These are phyloP conservation scores for Phataginus tricuspis DNA, from an alignment of 2,797 vertebrate species.

Conservation along the genomic window DNA sequence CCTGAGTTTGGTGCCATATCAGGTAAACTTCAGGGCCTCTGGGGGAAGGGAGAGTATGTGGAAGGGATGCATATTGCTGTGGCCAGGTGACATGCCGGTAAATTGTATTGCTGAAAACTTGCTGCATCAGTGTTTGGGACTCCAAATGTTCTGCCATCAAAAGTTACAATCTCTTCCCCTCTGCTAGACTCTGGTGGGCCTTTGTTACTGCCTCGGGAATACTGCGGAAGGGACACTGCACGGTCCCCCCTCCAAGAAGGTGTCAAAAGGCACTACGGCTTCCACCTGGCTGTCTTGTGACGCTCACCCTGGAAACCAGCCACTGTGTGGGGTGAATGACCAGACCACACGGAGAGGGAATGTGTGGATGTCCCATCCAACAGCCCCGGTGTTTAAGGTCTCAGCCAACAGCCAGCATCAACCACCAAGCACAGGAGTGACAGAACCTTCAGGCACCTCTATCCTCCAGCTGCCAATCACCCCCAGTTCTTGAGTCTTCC, in stretches of 20 bases:
- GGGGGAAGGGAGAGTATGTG: neutral
- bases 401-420: neutral
- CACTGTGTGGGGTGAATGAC: neutral
- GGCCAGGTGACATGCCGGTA: neutral
- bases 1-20: neutral
- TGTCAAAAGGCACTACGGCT: neutral
- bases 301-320: neutral
- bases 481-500: neutral
- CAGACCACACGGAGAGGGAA: neutral
- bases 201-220: neutral
- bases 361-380: neutral
- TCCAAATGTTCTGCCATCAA: neutral
- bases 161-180: neutral
- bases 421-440: neutral
- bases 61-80: neutral
- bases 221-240: neutral
- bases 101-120: neutral
- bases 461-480: neutral
- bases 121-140: neutral
- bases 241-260: neutral
- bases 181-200: neutral
- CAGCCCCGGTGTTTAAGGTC: neutral
- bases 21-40: neutral
- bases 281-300: neutral
- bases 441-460: neutral